These are phyloP conservation scores for Drosophila anomalata DNA, from an alignment of 2,888 invertebrate genomes.

Conservation along the genomic window DNA sequence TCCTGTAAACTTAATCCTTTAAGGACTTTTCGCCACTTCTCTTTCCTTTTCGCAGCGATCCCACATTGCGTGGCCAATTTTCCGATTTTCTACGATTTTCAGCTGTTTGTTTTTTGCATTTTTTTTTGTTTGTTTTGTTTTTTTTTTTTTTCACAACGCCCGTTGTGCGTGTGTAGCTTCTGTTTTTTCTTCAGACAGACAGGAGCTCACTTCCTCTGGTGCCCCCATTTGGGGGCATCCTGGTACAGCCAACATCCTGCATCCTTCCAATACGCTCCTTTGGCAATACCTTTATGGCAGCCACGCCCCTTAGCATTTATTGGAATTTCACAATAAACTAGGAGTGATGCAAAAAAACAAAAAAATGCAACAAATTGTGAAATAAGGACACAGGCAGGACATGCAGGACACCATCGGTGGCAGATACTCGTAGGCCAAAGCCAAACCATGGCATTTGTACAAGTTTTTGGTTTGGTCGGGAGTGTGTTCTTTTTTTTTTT, in stretches of 20 bases:
- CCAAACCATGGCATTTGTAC: constrained; percentile 64
- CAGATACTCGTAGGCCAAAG: constrained; percentile 62
- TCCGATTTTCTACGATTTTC: constrained; percentile 56
- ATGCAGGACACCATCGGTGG: neutral
- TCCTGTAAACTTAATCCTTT: constrained; percentile 8
- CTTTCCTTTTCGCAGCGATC: constrained; percentile 6
- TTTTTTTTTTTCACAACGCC: constrained; percentile 3
- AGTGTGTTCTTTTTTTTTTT: constrained; percentile 11
- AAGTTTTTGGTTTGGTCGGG: constrained; percentile 60
- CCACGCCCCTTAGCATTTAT: constrained; percentile 59
- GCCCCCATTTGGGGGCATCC: constrained; percentile 33
- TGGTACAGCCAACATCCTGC: constrained; percentile 13
- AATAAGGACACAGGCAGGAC: neutral
- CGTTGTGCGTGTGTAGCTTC: neutral
- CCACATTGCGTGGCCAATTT: constrained; percentile 65
- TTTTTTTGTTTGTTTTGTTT: constrained; percentile 17
- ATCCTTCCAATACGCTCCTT: constrained; percentile 1
- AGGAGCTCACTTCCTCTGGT: constrained; percentile 12
- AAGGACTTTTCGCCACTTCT: neutral
- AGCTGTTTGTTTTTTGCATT: constrained; percentile 29
- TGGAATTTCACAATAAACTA: constrained; percentile 79
- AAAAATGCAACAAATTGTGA: constrained; percentile 1
- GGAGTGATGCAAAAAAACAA: constrained; percentile 17
- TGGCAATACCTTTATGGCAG: constrained; percentile 33
- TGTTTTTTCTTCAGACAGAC: constrained; percentile 16